A percentile compares a stretch with the other conserved stretches of the same genome.
Conservation (phyloP, 2,797 vertebrate genomes). For the Triplophysa yarkandensis region DNA sequence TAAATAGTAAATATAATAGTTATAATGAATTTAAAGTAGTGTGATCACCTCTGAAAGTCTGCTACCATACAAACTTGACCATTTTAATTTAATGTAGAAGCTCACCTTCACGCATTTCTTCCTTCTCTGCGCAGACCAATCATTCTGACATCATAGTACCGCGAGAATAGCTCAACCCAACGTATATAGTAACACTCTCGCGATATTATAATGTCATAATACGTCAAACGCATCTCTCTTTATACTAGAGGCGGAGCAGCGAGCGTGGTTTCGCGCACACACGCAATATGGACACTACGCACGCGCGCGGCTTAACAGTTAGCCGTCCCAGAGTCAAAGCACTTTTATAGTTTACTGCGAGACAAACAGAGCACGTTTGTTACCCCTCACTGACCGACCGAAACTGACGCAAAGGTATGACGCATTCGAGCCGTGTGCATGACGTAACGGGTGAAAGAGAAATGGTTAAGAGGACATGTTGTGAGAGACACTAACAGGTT, state of each 20-base stretch:
- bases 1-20: too few relatives aligned
- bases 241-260: slow-evolving; percentile 10
- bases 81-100: too few relatives aligned
- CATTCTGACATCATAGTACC: not conserved
- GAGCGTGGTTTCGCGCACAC: slow-evolving; percentile 2
- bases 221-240: not conserved
- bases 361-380: not conserved
- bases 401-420: slow-evolving; percentile 28
- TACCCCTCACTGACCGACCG: not conserved
- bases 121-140: not conserved
- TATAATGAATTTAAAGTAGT: too few relatives aligned
- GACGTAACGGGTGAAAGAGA: not conserved
- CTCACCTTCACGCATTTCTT: too few relatives aligned
- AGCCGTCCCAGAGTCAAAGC: slow-evolving; percentile 1
- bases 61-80: too few relatives aligned
- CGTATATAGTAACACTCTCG: not conserved
- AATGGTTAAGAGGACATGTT: not conserved
- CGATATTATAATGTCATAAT: not conserved
- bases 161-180: not conserved
- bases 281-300: not conserved
- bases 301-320: slow-evolving; percentile 24
- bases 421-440: not conserved
- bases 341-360: not conserved
- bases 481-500: slow-evolving; percentile 15
- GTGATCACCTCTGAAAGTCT: too few relatives aligned